Base-by-base conservation (phyloP, 1,140 invertebrate genomes). In the Hirudo medicinalis region DNA sequence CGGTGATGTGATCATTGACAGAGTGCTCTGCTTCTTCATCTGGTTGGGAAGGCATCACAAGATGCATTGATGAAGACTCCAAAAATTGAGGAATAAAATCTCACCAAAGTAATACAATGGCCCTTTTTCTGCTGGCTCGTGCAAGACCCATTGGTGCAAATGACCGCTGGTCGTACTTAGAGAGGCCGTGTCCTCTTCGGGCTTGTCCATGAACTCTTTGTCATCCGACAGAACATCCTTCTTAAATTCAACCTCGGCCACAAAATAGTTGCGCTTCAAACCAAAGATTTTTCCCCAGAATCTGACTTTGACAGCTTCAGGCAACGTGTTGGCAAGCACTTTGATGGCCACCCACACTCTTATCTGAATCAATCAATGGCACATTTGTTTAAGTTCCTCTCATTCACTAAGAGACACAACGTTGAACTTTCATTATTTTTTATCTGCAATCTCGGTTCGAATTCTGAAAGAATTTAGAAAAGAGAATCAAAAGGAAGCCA, bases 211-310 rank as follows among this genome's bases (percentile, higher is more conserved):
- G 76, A 69, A 76, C 77, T 67, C 78, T 78, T 72, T 81, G 81
- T 63, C 80, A 79, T 70, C 80, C 78, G 40, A 80, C 79, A 60
- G 80, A 78, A 67, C 80, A 79, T 63, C 79, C 81, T 73, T 83
- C 80, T 70, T 79, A 72, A 69, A 77, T 73, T 82, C 82, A 15
- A 80, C 87, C 80, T 93, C 91, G 0, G 89, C 84, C 0, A 92
- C 82, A 70, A 88, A 88, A 78, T 92, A 92, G 79, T 90, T 90
- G 71, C 86, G 86, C 43, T 87, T 85, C 0, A 85, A 85, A 0
- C 90, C 90, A 78, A 87, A 88, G 71, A 92, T 88, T 82, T 91
- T 91, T 1, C 90, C 90, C 86, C 90, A 92, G 79, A 85, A 84
- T 74, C 82, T 78, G 54, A 63, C 57, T 32, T 11, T 13, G 22